Evolutionary conservation across 2,888 invertebrate species (phyloP).

Genomic region (Dicycla oo): DNA sequence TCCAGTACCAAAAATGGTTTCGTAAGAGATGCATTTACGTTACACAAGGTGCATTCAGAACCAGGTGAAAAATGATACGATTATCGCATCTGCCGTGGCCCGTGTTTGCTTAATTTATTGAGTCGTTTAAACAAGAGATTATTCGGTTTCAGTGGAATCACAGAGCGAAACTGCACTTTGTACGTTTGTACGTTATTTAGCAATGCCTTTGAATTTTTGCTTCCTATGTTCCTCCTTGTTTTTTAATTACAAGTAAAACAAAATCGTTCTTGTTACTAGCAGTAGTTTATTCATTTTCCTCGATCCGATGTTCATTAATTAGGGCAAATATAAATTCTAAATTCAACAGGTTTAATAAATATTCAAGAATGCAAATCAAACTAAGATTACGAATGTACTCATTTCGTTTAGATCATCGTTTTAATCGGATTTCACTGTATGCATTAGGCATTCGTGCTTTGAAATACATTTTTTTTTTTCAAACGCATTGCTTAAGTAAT

Average conservation of each 20-base stretch:
- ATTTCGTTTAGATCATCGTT: constrained; percentile 32
- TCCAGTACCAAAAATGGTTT: constrained; percentile 76
- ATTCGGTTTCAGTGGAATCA: constrained; percentile 36
- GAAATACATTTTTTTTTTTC: constrained; percentile 34
- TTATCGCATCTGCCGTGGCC: constrained; percentile 76
- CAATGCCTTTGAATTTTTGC: constrained; percentile 24
- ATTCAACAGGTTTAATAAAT: constrained; percentile 14
- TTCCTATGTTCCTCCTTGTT: constrained; percentile 10
- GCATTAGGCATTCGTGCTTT: constrained; percentile 41
- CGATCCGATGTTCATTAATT: not conserved
- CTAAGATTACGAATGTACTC: constrained; percentile 40
- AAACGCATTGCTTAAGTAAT: constrained; percentile 14
- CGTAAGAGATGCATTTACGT: constrained; percentile 64
- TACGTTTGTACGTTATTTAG: constrained; percentile 29
- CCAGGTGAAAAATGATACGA: constrained; percentile 74
- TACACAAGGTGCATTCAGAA: constrained; percentile 76
- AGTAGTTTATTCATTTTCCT: not conserved
- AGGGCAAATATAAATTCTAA: constrained; percentile 1
- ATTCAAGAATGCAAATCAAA: constrained; percentile 35
- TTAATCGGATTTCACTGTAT: constrained; percentile 35
- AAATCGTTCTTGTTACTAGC: not conserved
- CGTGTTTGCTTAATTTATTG: constrained; percentile 61
- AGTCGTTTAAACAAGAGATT: constrained; percentile 32
- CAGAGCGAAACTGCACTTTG: constrained; percentile 26
- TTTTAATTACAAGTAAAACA: constrained; percentile 7